phyloP scores from a whole-genome alignment of 2,797 vertebrate species.

The Sphenopsis melanotis region DNA sequence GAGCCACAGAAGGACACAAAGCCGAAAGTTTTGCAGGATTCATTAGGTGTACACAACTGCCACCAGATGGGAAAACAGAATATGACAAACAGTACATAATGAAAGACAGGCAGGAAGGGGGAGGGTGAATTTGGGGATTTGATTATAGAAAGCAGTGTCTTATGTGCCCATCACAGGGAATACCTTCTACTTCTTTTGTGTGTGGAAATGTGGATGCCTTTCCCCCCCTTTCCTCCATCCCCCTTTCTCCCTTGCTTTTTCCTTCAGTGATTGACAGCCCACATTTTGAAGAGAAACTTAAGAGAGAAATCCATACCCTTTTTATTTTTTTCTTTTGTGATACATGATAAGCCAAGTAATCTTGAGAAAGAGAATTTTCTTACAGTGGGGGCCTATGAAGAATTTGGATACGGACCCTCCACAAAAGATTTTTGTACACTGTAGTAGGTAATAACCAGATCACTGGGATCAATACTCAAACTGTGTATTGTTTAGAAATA shows the following conservation, averaged over 20 bases:
- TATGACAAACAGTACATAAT: background rate
- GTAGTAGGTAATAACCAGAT: background rate
- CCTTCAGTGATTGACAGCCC: background rate
- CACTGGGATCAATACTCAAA: background rate
- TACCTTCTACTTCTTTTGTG: background rate
- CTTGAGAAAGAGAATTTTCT: background rate
- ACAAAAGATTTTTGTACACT: background rate
- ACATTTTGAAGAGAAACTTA: background rate
- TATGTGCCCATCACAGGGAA: background rate
- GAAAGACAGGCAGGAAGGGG: background rate
- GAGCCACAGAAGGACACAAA: background rate
- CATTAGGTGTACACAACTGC: conserved; percentile 27
- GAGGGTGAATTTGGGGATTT: background rate
- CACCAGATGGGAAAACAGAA: conserved; percentile 54
- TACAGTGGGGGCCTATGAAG: fast-evolving
- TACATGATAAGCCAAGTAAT: background rate
- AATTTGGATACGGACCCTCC: background rate
- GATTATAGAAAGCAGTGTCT: background rate
- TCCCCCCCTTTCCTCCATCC: background rate
- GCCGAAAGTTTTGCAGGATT: conserved; percentile 39
- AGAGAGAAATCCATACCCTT: background rate
- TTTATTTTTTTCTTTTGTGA: background rate
- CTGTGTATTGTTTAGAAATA: background rate
- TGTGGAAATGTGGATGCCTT: background rate
- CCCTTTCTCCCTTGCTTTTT: background rate